phyloP scores from a whole-genome alignment of 1,140 invertebrate species.

The Nylanderia fulva region DNA sequence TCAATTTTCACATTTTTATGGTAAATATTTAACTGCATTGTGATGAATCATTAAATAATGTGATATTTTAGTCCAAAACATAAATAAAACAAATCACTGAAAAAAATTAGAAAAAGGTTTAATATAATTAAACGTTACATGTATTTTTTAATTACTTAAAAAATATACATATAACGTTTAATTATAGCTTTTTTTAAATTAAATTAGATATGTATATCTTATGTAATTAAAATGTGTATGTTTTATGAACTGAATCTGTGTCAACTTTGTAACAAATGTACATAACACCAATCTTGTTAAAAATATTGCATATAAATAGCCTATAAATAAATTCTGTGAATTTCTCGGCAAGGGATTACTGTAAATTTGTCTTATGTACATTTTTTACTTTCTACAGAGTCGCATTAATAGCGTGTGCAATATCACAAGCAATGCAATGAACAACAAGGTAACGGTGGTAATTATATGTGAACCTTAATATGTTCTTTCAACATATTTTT shows the following conservation, averaged over 20 bases:
- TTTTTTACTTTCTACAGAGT: slow-evolving; percentile 44
- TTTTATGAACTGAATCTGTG: neutral
- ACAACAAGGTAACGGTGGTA: slow-evolving; percentile 57
- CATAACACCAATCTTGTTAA: neutral
- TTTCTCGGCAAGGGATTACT: slow-evolving; percentile 10
- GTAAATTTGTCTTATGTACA: neutral
- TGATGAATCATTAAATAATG: neutral
- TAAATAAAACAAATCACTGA: neutral
- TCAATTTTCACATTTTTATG: neutral
- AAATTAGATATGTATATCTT: slow-evolving; percentile 26
- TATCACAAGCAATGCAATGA: slow-evolving; percentile 68
- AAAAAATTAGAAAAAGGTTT: neutral
- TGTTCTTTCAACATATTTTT: slow-evolving; percentile 83
- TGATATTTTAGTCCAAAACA: neutral
- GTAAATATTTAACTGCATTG: neutral
- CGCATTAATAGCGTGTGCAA: slow-evolving; percentile 53
- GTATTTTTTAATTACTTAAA: too few species aligned
- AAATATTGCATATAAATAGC: neutral
- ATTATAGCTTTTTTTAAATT: neutral
- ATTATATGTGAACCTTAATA: slow-evolving; percentile 84
- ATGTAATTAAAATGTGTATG: neutral
- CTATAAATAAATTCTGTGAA: neutral
- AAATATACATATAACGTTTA: neutral
- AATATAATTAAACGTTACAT: too few species aligned
- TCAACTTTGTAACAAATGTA: neutral